These are phyloP conservation scores for Toxostoma redivivum DNA, from an alignment of 2,113 vertebrate species.

Conservation along the genomic window DNA sequence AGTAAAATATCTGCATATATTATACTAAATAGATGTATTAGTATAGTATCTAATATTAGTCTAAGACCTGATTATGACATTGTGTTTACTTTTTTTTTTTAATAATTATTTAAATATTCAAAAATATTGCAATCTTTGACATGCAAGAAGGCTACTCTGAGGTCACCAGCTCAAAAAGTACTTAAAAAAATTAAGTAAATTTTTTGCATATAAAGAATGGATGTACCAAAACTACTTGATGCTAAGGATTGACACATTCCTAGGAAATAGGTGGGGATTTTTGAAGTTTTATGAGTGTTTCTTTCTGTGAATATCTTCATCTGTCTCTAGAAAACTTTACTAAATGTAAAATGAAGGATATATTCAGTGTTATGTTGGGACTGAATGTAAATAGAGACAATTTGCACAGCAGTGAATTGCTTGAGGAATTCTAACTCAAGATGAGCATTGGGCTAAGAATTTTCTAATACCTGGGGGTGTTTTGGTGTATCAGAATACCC, in stretches of 20 bases:
- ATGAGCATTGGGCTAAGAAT: background rate
- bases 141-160: background rate
- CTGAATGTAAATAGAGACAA: background rate
- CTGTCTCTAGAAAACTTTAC: background rate
- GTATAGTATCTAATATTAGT: no score
- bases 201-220: background rate
- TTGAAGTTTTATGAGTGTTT: background rate
- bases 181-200: background rate
- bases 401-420: background rate
- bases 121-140: background rate
- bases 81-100: background rate
- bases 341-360: background rate
- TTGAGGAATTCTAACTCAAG: background rate
- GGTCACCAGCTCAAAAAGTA: background rate
- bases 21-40: no score
- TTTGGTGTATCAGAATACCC: background rate
- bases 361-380: background rate
- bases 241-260: background rate
- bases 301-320: background rate
- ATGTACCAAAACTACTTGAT: background rate
- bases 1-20: background rate
- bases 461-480: background rate
- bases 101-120: background rate
- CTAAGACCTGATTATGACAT: background rate
- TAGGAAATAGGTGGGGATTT: background rate